Percentiles rank a stretch among this genome's conserved stretches.
These are phyloP conservation scores for Acrocephalus arundinaceus DNA, from an alignment of 2,113 vertebrate genomes.

Conservation along the genomic window DNA sequence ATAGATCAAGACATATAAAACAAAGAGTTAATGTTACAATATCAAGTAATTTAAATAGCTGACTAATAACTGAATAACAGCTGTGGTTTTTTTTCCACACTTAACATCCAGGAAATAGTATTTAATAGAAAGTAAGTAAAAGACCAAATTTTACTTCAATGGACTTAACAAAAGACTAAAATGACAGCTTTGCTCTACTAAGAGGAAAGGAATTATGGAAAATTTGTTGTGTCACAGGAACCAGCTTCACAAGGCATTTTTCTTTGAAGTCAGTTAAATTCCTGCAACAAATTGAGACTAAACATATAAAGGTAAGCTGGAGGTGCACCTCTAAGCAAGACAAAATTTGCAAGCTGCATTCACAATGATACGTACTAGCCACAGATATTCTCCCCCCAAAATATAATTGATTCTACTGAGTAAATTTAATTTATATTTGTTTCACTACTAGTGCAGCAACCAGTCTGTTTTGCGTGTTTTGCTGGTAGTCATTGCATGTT, in stretches of 20 bases:
- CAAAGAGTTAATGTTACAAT: neutral
- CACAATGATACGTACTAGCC: neutral
- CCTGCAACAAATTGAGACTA: neutral
- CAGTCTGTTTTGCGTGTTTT: neutral
- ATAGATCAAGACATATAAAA: neutral
- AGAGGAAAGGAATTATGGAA: neutral
- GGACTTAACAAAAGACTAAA: neutral
- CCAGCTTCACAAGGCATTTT: neutral
- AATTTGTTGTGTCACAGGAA: neutral
- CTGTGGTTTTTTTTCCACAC: neutral
- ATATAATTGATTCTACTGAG: neutral
- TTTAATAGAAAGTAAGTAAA: neutral
- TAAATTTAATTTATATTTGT: neutral
- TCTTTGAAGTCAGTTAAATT: neutral
- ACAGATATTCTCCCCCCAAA: neutral
- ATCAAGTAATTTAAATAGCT: neutral
- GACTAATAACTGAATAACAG: neutral
- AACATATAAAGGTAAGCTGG: neutral
- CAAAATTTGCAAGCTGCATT: neutral
- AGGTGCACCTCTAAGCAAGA: neutral
- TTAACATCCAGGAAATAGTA: neutral
- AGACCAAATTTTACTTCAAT: neutral
- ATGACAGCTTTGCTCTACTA: neutral
- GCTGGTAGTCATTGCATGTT: neutral
- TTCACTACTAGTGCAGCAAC: neutral